These are phyloP conservation scores for Poeciliopsis gracilis DNA, from an alignment of 2,797 vertebrate genomes.

Conservation along the genomic window DNA sequence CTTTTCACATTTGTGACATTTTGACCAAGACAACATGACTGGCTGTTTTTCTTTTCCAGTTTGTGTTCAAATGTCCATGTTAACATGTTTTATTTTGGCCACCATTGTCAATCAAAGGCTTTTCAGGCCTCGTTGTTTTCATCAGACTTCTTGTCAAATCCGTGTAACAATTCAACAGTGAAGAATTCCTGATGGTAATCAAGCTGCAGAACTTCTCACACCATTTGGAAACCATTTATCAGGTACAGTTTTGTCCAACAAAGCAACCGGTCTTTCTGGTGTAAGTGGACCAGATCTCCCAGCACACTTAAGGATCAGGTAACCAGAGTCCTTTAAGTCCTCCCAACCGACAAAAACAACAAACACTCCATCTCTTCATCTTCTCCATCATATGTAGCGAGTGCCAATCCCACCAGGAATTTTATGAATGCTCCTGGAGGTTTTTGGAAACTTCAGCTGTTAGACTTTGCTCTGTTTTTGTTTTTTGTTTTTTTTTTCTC, in stretches of 20 bases:
- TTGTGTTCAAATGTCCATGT: background rate
- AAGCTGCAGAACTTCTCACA: background rate
- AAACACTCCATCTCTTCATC: background rate
- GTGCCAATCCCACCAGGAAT: constrained; percentile 47
- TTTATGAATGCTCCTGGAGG: constrained; percentile 49
- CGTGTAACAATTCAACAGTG: background rate
- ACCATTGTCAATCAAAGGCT: background rate
- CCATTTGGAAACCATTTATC: background rate
- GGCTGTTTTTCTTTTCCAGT: background rate
- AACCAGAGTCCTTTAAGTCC: constrained; percentile 7
- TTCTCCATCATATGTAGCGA: constrained; percentile 16
- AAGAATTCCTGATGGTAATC: background rate
- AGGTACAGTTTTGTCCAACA: background rate
- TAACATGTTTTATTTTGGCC: background rate
- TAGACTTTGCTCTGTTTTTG: constrained; percentile 26
- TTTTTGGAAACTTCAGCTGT: constrained; percentile 50
- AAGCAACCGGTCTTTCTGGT: constrained; percentile 10
- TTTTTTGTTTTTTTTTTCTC: background rate
- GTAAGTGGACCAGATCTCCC: constrained; percentile 3
- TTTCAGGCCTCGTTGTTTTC: background rate
- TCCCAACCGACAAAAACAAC: constrained; percentile 1
- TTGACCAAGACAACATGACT: background rate
- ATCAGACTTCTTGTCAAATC: no score
- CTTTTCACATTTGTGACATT: background rate
- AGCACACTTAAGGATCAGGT: constrained; percentile 11